Percentiles rank a stretch among this genome's conserved stretches.
Evolutionary conservation across 2,113 vertebrate species (phyloP).

Genomic region (Calonectris borealis): DNA sequence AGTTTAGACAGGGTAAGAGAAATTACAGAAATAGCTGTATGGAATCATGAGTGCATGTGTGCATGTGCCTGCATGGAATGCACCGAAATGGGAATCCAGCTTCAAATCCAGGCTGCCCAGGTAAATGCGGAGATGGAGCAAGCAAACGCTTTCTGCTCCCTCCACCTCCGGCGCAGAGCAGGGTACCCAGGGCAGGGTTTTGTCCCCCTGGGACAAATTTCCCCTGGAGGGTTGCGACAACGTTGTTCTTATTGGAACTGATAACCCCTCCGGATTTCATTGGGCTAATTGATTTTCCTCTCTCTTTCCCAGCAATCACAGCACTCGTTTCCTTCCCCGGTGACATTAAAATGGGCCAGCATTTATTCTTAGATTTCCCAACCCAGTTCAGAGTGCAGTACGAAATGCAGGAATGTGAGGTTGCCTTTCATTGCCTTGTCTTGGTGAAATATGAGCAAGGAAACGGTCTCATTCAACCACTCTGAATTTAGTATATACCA

Average conservation of each 20-base stretch:
- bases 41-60: neutral
- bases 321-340: neutral
- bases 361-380: neutral
- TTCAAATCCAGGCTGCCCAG: neutral
- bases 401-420: neutral
- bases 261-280: neutral
- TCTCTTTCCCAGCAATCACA: neutral
- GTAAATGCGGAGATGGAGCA: neutral
- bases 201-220: neutral
- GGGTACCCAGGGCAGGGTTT: neutral
- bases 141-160: neutral
- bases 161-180: neutral
- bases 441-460: conserved; percentile 39
- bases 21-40: neutral
- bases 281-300: neutral
- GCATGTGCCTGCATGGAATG: neutral
- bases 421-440: conserved; percentile 16
- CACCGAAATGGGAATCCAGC: neutral
- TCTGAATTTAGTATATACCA: neutral
- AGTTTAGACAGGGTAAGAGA: neutral
- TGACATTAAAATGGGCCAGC: neutral
- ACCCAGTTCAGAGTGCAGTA: neutral
- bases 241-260: fast-evolving
- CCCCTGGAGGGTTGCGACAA: neutral
- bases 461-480: neutral